Percentiles rank a stretch among this genome's conserved stretches.
Evolutionary conservation across 2,888 invertebrate genomes (phyloP).

Genomic region (Sceliomorpha sp.): DNA sequence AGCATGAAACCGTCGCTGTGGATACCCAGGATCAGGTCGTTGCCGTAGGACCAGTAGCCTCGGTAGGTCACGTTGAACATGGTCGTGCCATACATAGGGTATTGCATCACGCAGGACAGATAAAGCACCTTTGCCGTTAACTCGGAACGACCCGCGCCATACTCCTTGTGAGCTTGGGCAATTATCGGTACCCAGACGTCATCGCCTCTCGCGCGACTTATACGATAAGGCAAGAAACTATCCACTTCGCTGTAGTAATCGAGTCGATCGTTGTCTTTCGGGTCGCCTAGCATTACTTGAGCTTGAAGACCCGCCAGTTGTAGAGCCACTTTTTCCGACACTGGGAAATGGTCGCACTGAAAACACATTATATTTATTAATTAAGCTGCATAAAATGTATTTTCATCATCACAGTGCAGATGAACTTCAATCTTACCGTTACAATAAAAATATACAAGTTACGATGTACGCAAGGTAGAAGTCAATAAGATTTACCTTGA

Average conservation of each 20-base stretch:
- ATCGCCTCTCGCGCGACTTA: slow-evolving; percentile 88
- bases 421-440: no score
- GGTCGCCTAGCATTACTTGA: slow-evolving; percentile 95
- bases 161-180: slow-evolving; percentile 93
- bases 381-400: background rate
- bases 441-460: no score
- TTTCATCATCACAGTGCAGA: background rate
- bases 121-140: slow-evolving; percentile 96
- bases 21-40: slow-evolving; percentile 87
- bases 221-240: slow-evolving; percentile 92
- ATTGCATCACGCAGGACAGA: slow-evolving; percentile 97
- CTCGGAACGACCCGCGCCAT: slow-evolving; percentile 95
- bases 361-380: slow-evolving; percentile 22
- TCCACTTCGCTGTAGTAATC: slow-evolving; percentile 96
- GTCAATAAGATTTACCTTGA: slow-evolving; percentile 88
- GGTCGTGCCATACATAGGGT: slow-evolving; percentile 94
- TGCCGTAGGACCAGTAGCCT: slow-evolving; percentile 95
- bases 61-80: slow-evolving; percentile 94
- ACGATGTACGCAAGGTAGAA: no score
- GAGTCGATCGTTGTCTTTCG: slow-evolving; percentile 87
- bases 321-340: slow-evolving; percentile 95
- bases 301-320: slow-evolving; percentile 97
- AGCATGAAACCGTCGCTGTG: slow-evolving; percentile 95
- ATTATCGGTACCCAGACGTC: slow-evolving; percentile 94
- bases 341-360: slow-evolving; percentile 95